Conservation (phyloP, 1,140 invertebrate genomes). For the Brachionus rubens region DNA sequence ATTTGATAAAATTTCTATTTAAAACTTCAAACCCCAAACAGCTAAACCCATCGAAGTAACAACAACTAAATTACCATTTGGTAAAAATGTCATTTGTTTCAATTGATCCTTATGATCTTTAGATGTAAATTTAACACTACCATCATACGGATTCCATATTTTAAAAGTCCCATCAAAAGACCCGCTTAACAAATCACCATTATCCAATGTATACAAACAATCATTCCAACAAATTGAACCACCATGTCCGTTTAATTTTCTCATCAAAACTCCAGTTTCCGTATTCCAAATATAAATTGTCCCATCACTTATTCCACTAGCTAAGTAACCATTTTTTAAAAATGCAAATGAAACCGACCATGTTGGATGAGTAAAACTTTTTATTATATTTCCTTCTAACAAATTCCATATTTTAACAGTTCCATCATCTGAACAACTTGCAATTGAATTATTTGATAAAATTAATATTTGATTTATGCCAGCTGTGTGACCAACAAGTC, state of each 20-base stretch:
- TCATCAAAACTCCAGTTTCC: neutral
- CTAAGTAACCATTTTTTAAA: conserved; percentile 20
- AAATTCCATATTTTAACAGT: neutral
- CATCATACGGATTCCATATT: conserved; percentile 7
- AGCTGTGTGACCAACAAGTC: conserved; percentile 13
- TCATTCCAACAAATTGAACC: neutral
- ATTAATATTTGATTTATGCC: too few species aligned
- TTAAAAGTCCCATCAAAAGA: neutral
- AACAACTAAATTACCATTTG: too few species aligned
- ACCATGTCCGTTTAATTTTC: neutral
- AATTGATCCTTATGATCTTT: too few species aligned
- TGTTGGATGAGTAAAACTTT: neutral
- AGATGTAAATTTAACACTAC: neutral
- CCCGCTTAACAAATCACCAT: too few species aligned
- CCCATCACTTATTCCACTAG: neutral
- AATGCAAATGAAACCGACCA: neutral
- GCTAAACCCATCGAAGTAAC: too few species aligned
- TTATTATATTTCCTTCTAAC: neutral
- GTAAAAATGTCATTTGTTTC: too few species aligned
- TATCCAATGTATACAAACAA: neutral
- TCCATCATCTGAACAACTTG: neutral
- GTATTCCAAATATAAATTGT: neutral
- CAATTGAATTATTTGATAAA: neutral
- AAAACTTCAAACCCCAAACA: too few species aligned
- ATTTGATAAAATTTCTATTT: too few species aligned